phyloP scores from a whole-genome alignment of 2,113 vertebrate species.

The Nothobranchius furzeri region DNA sequence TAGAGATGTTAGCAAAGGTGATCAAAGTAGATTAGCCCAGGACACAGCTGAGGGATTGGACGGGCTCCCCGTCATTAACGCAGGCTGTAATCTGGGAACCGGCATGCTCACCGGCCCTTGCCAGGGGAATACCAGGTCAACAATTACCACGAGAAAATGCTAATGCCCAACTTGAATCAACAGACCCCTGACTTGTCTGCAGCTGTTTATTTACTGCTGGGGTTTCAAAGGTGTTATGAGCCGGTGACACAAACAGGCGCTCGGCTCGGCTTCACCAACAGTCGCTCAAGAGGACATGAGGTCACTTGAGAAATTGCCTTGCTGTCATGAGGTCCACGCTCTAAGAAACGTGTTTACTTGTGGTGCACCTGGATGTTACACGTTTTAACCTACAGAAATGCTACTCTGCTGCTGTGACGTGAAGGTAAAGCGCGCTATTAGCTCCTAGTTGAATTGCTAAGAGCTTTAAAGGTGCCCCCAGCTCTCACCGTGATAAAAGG shows the following conservation, averaged over 20 bases:
- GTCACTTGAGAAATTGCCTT: slow-evolving; percentile 17
- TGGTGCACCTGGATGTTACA: neutral
- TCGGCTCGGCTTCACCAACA: slow-evolving; percentile 28
- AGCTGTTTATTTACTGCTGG: slow-evolving; percentile 65
- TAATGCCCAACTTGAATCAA: slow-evolving; percentile 76
- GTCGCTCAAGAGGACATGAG: slow-evolving; percentile 5
- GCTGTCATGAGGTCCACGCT: neutral
- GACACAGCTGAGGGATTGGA: slow-evolving; percentile 71
- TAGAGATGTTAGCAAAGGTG: slow-evolving; percentile 85
- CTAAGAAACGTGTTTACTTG: neutral
- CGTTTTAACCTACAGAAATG: slow-evolving; percentile 10
- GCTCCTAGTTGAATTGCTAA: slow-evolving; percentile 24
- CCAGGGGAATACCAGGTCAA: slow-evolving; percentile 74
- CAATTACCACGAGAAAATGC: slow-evolving; percentile 79
- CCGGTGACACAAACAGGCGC: slow-evolving; percentile 46
- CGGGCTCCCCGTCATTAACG: slow-evolving; percentile 77
- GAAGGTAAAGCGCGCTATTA: slow-evolving; percentile 34
- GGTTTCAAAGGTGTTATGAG: slow-evolving; percentile 51
- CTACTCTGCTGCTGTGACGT: slow-evolving; percentile 5
- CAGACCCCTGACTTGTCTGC: slow-evolving; percentile 59
- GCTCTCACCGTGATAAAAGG: slow-evolving; percentile 84
- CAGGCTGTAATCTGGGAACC: slow-evolving; percentile 65
- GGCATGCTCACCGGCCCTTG: slow-evolving; percentile 65
- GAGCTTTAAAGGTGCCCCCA: slow-evolving; percentile 42
- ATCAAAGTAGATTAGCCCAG: slow-evolving; percentile 83